Evolutionary conservation across 92 coral and sea anemone genomes (phyloP).

Genomic region (Actinostola sp.): DNA sequence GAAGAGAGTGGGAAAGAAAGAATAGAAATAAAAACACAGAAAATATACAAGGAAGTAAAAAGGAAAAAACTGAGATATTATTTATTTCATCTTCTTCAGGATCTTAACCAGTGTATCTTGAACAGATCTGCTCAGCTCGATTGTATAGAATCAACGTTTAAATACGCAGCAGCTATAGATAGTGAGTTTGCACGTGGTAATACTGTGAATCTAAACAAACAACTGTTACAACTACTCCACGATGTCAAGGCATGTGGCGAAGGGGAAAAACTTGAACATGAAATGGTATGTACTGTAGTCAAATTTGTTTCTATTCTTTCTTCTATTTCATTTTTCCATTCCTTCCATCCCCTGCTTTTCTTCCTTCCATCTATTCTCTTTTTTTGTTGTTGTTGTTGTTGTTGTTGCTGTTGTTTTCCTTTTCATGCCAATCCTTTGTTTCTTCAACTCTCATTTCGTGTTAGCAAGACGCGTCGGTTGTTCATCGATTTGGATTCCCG

Average conservation of each 20-base stretch:
- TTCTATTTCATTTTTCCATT: background rate
- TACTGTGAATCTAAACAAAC: slow-evolving; percentile 32
- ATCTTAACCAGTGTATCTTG: slow-evolving; percentile 40
- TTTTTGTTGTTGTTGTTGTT: background rate
- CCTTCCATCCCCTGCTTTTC: no score
- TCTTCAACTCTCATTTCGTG: no score
- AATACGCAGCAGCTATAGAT: slow-evolving; percentile 12
- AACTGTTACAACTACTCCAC: slow-evolving; percentile 49
- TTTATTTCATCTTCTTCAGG: slow-evolving; percentile 34
- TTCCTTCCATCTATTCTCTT: background rate
- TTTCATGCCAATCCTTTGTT: no score
- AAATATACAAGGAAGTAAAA: no score
- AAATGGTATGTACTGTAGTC: slow-evolving; percentile 45
- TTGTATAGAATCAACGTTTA: slow-evolving; percentile 51
- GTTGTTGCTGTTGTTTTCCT: no score
- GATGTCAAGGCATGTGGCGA: slow-evolving; percentile 38
- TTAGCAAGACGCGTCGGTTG: no score
- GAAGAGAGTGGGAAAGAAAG: no score
- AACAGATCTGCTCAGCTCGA: slow-evolving; percentile 43
- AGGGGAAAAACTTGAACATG: slow-evolving; percentile 55
- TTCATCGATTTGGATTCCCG: no score
- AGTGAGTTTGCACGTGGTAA: background rate
- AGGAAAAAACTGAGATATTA: background rate
- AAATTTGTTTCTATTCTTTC: background rate
- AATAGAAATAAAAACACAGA: no score